Conservation (phyloP, 1,140 invertebrate species). For the Drosophila virilis region DNA sequence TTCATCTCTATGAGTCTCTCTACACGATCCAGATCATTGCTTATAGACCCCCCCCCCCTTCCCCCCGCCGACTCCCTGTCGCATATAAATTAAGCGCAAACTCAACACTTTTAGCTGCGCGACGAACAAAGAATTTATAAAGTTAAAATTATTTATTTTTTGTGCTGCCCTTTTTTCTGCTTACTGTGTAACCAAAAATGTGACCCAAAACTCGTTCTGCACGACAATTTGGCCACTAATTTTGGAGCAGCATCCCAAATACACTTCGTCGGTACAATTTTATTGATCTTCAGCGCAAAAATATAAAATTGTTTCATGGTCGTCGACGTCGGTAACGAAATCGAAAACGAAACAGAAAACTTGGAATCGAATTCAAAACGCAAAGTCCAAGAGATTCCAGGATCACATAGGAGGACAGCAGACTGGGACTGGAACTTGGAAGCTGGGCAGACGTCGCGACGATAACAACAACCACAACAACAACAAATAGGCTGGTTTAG, state of each 20-base stretch:
- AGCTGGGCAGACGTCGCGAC: slow-evolving; percentile 43
- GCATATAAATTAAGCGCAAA: slow-evolving; percentile 42
- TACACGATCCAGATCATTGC: slow-evolving; percentile 15
- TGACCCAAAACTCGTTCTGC: slow-evolving; percentile 63
- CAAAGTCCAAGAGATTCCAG: slow-evolving; percentile 45
- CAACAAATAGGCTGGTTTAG: slow-evolving; percentile 68
- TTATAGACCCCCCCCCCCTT: not conserved
- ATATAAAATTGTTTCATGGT: slow-evolving; percentile 82
- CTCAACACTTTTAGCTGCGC: slow-evolving; percentile 49
- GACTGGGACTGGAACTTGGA: slow-evolving; percentile 21
- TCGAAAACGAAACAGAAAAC: slow-evolving; percentile 67
- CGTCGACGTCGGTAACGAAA: slow-evolving; percentile 52
- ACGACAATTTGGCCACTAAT: slow-evolving; percentile 78
- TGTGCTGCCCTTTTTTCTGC: slow-evolving; percentile 3
- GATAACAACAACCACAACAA: slow-evolving; percentile 60
- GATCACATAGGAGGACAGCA: slow-evolving; percentile 24
- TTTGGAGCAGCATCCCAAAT: slow-evolving; percentile 67
- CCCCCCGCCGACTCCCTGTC: slow-evolving; percentile 10
- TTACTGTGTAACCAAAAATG: slow-evolving; percentile 71
- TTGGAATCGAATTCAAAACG: slow-evolving; percentile 73
- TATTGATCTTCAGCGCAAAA: slow-evolving; percentile 78
- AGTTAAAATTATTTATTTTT: slow-evolving; percentile 53
- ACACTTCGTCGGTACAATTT: slow-evolving; percentile 81
- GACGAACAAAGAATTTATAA: slow-evolving; percentile 43
- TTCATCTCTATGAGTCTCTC: slow-evolving; percentile 17